Percentiles rank a stretch among this genome's conserved stretches.
Conservation (phyloP, 2,797 vertebrate species). For the Hydrocynus forskahlii region DNA sequence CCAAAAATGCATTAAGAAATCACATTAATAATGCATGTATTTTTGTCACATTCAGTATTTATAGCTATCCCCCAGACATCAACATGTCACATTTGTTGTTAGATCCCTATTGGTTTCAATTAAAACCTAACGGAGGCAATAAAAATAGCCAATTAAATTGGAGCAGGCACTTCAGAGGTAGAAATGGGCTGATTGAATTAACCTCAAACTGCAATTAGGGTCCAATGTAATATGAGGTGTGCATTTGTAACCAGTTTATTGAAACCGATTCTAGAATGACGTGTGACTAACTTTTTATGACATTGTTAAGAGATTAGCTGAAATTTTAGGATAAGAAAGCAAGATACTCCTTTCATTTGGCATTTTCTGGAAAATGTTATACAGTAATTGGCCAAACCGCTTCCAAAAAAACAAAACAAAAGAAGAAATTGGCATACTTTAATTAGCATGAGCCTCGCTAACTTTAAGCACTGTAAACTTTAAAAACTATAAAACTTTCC, state of each 20-base stretch:
- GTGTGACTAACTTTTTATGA: not conserved
- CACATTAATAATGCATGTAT: constrained; percentile 85
- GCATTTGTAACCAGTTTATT: constrained; percentile 72
- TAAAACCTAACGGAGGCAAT: constrained; percentile 85
- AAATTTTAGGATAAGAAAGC: not conserved
- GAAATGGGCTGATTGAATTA: constrained; percentile 83
- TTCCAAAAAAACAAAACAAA: not conserved
- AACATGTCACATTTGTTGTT: constrained; percentile 87
- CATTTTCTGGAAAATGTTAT: not conserved
- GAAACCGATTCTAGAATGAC: constrained; percentile 55
- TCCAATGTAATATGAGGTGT: constrained; percentile 80
- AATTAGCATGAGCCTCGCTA: too few relatives aligned
- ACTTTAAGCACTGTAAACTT: too few relatives aligned
- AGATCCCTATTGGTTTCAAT: constrained; percentile 86
- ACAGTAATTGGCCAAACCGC: not conserved
- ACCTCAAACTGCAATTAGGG: constrained; percentile 84
- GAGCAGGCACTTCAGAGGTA: constrained; percentile 79
- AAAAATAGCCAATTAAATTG: constrained; percentile 89
- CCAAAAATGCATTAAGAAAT: constrained; percentile 79
- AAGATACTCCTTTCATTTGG: not conserved
- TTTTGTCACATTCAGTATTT: constrained; percentile 80
- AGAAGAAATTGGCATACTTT: not conserved
- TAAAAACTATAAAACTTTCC: too few relatives aligned
- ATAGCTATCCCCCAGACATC: constrained; percentile 84
- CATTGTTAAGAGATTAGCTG: not conserved